phyloP scores from a whole-genome alignment of 2,797 vertebrate genomes.

The Aldrovandia affinis region DNA sequence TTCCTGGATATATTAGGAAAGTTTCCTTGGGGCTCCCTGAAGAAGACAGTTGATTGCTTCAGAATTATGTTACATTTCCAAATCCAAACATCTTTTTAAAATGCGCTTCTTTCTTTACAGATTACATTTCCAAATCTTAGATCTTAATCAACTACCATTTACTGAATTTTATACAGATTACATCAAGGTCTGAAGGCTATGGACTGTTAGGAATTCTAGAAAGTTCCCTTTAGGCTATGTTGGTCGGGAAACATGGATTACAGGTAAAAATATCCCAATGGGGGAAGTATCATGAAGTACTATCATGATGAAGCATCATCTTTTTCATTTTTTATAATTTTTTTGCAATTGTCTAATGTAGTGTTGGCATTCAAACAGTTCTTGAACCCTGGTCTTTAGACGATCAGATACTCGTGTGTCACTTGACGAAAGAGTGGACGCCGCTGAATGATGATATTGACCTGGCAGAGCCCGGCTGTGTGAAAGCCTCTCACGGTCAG shows the following conservation, averaged over 20 bases:
- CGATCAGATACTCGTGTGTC: background rate
- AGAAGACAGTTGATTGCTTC: background rate
- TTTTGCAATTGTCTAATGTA: background rate
- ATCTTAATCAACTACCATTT: background rate
- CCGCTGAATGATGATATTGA: background rate
- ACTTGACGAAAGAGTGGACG: background rate
- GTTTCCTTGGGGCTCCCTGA: background rate
- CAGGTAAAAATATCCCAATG: background rate
- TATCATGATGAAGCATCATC: background rate
- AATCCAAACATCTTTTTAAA: background rate
- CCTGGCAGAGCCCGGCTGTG: background rate
- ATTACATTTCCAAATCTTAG: background rate
- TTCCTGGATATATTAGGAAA: background rate
- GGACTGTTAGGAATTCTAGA: background rate
- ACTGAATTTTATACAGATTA: background rate
- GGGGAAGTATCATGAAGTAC: background rate
- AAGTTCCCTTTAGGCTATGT: background rate
- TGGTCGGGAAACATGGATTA: background rate
- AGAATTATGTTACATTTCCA: background rate
- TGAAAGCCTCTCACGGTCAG: background rate
- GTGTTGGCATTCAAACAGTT: background rate
- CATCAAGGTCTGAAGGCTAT: background rate
- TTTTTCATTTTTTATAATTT: background rate
- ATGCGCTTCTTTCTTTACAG: background rate
- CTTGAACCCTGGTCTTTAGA: background rate